Evolutionary conservation across 1,140 invertebrate species (phyloP), one percentile per base, ranked within the genome.

Genomic region (Drosophila repleta): DNA sequence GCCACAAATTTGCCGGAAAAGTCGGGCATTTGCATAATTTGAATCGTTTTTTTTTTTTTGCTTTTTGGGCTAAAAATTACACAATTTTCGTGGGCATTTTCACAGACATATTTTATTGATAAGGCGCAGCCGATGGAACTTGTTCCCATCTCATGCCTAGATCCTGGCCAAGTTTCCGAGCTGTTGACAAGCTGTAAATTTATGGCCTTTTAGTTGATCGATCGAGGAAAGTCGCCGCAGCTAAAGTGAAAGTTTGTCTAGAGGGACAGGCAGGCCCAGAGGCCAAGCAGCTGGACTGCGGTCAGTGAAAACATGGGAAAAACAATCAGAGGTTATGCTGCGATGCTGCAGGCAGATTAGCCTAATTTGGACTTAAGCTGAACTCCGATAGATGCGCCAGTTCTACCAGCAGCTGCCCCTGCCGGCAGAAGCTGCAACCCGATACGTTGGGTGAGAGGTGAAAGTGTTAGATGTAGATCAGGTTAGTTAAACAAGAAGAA

Each of bases 1-100:
- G 83, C 83, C 84, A 79, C 83, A 88, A 88, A 88, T 88, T 88
- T 88, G 83, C 78, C 83, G 83, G 71, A 88, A 87, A 84, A 88
- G 32, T 72, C 78, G 56, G 35, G 52, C 46, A 85, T 87, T 87
- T 83, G 77, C 83, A 87, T 87, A 88, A 83, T 79, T 76, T 79
- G 56, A 69, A 85, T 41, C 43, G 10, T 35, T 68, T 41, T 17
- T 53, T 13, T 37, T 49, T 6, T 32, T 8, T 21, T 39, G 49
- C 52, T 61, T 85, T 85, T 82, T 82, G 62, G 83, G 71, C 21
- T 64, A 63, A 87, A 80, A 87, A 83, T 71, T 87, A 76, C 62
- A 73, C 61, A 61, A 74, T 72, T 81, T 73, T 81, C 58, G 32
- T 74, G 46, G 58, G 11, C 43, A 82, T 48, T 83, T 83, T 70